Conservation (phyloP, 2,888 invertebrate species). For the Bruchidius siliquastri region DNA sequence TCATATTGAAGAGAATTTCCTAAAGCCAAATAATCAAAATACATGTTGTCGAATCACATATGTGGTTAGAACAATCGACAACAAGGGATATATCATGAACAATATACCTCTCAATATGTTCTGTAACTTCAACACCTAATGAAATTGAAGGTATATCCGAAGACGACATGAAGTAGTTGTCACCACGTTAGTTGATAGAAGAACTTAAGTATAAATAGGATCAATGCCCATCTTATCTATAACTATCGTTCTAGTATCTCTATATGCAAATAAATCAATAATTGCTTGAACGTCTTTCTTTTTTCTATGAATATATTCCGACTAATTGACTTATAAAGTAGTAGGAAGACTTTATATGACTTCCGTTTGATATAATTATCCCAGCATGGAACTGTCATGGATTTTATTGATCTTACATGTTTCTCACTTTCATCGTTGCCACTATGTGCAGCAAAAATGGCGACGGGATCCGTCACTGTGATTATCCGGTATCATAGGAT, state of each 20-base stretch:
- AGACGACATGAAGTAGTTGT: too few relatives aligned
- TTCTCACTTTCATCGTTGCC: background rate
- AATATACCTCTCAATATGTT: too few relatives aligned
- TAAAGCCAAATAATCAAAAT: too few relatives aligned
- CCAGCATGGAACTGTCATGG: background rate
- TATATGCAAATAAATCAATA: background rate
- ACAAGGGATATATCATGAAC: too few relatives aligned
- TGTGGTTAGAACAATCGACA: too few relatives aligned
- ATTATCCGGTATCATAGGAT: too few relatives aligned
- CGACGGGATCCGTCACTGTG: too few relatives aligned
- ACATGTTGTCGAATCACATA: too few relatives aligned
- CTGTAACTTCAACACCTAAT: too few relatives aligned
- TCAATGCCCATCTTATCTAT: background rate
- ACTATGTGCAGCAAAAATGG: background rate
- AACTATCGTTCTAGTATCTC: background rate
- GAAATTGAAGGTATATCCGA: too few relatives aligned
- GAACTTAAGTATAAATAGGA: background rate
- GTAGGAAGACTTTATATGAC: background rate
- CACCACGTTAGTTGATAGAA: too few relatives aligned
- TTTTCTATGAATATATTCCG: background rate
- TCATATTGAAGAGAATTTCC: too few relatives aligned
- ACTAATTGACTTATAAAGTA: background rate
- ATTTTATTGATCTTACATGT: background rate
- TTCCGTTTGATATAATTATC: background rate
- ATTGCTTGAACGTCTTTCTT: background rate